These are phyloP conservation scores for Lissocephala sabroskyi DNA, from an alignment of 2,888 invertebrate genomes.

Conservation along the genomic window DNA sequence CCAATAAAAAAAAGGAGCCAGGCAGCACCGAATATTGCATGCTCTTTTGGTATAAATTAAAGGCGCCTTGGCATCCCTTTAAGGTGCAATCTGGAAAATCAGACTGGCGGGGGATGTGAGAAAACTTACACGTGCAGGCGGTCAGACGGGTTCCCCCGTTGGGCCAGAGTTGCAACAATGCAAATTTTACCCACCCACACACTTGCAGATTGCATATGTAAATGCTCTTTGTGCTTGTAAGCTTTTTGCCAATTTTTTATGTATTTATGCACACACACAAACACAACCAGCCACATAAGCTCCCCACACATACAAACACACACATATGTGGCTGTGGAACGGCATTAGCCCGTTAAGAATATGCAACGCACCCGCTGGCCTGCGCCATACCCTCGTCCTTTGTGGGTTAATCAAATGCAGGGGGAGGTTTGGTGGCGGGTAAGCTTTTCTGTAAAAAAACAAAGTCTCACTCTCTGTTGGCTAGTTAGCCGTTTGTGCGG, in stretches of 20 bases:
- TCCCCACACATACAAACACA: slow-evolving; percentile 8
- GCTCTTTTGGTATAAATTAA: background rate
- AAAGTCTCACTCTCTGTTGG: slow-evolving; percentile 9
- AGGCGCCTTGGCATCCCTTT: background rate
- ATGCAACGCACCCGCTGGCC: slow-evolving; percentile 22
- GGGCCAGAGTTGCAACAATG: slow-evolving; percentile 44
- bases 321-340: background rate
- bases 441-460: background rate
- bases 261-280: slow-evolving; percentile 51
- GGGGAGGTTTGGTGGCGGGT: slow-evolving; percentile 29
- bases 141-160: slow-evolving; percentile 3
- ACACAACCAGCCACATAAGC: too few relatives aligned
- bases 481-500: slow-evolving; percentile 48
- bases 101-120: background rate
- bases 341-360: slow-evolving; percentile 35
- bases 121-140: slow-evolving; percentile 8
- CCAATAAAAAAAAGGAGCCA: too few relatives aligned
- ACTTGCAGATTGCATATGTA: slow-evolving; percentile 51
- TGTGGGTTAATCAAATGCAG: slow-evolving; percentile 66
- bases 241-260: slow-evolving; percentile 62
- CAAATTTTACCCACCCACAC: slow-evolving; percentile 24
- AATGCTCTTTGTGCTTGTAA: slow-evolving; percentile 49
- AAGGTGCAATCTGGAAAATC: background rate
- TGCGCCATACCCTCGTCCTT: slow-evolving; percentile 28
- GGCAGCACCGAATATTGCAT: background rate